phyloP scores from a whole-genome alignment of 2,797 vertebrate genomes.

The Syngnathus rostellatus region DNA sequence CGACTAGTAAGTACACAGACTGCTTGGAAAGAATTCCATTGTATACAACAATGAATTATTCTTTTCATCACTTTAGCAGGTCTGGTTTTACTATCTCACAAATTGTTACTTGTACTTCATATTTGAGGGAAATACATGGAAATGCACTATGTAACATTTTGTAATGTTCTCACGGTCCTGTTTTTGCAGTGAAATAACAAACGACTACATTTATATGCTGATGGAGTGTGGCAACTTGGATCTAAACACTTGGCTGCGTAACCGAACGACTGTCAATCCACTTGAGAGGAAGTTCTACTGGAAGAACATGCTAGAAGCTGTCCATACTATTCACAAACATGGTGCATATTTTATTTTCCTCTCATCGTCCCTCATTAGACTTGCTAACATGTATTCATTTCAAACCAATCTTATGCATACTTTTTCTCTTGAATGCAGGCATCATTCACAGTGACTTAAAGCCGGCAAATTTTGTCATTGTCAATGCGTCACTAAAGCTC shows the following conservation, averaged over 20 bases:
- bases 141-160: too few relatives aligned
- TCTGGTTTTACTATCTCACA: background rate
- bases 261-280: conserved; percentile 82
- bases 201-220: conserved; percentile 88
- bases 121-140: background rate
- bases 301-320: conserved; percentile 97
- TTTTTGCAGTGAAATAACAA: conserved; percentile 83
- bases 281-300: conserved; percentile 94
- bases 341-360: conserved; percentile 58
- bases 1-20: conserved; percentile 78
- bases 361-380: background rate
- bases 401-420: background rate
- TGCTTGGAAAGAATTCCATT: background rate
- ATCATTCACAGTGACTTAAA: conserved; percentile 97
- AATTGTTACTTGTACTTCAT: too few relatives aligned
- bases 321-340: conserved; percentile 90
- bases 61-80: background rate
- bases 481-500: conserved; percentile 90
- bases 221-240: conserved; percentile 98
- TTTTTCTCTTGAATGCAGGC: conserved; percentile 58
- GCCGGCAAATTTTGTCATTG: conserved; percentile 95
- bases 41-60: background rate
- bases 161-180: conserved; percentile 3
- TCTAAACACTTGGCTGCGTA: conserved; percentile 93
- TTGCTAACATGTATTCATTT: background rate